Conservation (phyloP, 2,797 vertebrate genomes). For the Gallinago stenura region DNA sequence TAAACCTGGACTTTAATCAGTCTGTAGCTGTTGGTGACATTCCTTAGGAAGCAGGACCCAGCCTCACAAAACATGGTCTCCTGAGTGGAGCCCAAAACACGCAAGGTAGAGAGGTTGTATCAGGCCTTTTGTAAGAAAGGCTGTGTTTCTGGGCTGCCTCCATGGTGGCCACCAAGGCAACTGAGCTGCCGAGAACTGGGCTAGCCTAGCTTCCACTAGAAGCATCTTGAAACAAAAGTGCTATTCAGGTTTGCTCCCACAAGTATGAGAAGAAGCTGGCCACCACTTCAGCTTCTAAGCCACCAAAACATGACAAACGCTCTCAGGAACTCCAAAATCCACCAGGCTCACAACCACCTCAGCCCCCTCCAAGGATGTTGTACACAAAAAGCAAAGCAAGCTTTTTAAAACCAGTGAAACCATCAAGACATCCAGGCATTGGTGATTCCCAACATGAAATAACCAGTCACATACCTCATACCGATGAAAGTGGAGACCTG, state of each 20-base stretch:
- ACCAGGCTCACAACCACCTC: background rate
- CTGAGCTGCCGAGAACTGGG: background rate
- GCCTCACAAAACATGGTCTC: background rate
- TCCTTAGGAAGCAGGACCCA: background rate
- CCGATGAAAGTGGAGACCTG: background rate
- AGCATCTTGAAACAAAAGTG: background rate
- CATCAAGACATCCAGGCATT: background rate
- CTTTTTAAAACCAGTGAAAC: background rate
- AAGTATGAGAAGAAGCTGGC: background rate
- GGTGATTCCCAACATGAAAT: background rate
- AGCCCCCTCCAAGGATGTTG: background rate
- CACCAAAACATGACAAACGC: background rate
- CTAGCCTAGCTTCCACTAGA: background rate
- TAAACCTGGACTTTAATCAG: background rate
- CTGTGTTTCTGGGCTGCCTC: background rate
- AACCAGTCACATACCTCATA: background rate
- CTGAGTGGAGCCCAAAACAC: fast-evolving
- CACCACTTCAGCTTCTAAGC: background rate
- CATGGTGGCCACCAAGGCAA: background rate
- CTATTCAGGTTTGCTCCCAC: fast-evolving
- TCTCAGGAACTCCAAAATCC: background rate
- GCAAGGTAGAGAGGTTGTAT: background rate
- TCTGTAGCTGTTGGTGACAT: background rate
- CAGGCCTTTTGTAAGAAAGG: background rate
- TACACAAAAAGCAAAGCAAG: background rate